Conservation (phyloP, 2,888 invertebrate genomes). For the Antheraea assamensis region DNA sequence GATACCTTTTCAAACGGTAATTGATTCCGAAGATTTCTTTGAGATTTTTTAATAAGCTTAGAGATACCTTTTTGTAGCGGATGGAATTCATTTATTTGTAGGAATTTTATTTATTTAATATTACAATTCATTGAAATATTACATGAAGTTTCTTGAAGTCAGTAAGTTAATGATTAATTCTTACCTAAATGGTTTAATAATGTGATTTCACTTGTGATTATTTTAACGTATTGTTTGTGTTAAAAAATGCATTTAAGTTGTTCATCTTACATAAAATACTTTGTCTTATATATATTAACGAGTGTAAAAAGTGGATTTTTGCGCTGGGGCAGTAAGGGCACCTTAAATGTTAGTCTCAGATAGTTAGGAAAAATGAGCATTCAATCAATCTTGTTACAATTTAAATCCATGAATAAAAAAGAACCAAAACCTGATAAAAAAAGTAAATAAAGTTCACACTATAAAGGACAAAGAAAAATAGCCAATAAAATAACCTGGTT, state of each 20-base stretch:
- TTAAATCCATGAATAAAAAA: background rate
- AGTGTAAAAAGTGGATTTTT: too few relatives aligned
- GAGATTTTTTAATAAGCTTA: constrained; percentile 16
- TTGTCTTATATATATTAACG: too few relatives aligned
- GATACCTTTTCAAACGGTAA: constrained; percentile 11
- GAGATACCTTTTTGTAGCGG: constrained; percentile 7
- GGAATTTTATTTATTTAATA: background rate
- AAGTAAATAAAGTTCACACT: background rate
- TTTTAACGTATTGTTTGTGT: background rate
- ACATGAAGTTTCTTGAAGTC: background rate
- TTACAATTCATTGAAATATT: background rate
- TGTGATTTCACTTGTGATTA: background rate
- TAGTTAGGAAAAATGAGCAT: background rate
- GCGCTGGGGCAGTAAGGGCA: too few relatives aligned
- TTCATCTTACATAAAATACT: background rate
- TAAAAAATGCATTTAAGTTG: background rate
- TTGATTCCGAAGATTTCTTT: constrained; percentile 10
- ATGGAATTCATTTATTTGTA: constrained; percentile 2
- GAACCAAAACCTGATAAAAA: background rate
- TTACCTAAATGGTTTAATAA: background rate
- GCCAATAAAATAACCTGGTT: constrained; percentile 1
- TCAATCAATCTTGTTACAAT: background rate
- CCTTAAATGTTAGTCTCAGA: background rate
- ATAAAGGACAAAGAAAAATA: background rate
- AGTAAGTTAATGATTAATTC: background rate